A percentile compares a stretch with the other conserved stretches of the same genome.
Evolutionary conservation across 2,888 invertebrate species (phyloP).

Genomic region (Cephus sareptanus): DNA sequence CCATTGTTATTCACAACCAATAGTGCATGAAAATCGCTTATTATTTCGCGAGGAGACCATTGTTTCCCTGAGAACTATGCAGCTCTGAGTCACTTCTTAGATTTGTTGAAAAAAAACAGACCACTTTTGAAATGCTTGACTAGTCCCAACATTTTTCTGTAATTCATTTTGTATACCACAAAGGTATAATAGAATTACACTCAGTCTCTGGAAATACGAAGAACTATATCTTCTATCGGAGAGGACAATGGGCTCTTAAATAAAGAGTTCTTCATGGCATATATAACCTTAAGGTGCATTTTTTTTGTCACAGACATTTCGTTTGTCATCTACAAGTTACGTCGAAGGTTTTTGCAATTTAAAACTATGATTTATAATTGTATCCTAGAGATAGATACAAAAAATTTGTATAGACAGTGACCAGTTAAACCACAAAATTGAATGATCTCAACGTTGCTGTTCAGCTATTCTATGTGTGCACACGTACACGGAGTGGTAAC

Average conservation of each 20-base stretch:
- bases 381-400: no score
- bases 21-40: constrained; percentile 28
- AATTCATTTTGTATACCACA: neutral
- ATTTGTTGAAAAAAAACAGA: neutral
- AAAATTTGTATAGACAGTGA: no score
- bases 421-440: no score
- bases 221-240: neutral
- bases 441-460: no score
- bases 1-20: constrained; percentile 21
- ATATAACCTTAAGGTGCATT: neutral
- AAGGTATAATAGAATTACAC: neutral
- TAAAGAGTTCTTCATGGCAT: neutral
- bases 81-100: neutral
- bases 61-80: neutral
- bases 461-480: no score
- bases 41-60: constrained; percentile 17
- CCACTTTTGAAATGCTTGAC: constrained; percentile 10
- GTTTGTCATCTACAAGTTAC: neutral
- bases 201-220: neutral
- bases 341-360: neutral
- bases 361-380: no score
- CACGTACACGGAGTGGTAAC: no score
- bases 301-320: neutral
- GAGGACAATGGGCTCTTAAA: neutral
- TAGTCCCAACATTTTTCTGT: neutral